Evolutionary conservation across 2,113 vertebrate species (phyloP).

Genomic region (Pituophis catenifer): DNA sequence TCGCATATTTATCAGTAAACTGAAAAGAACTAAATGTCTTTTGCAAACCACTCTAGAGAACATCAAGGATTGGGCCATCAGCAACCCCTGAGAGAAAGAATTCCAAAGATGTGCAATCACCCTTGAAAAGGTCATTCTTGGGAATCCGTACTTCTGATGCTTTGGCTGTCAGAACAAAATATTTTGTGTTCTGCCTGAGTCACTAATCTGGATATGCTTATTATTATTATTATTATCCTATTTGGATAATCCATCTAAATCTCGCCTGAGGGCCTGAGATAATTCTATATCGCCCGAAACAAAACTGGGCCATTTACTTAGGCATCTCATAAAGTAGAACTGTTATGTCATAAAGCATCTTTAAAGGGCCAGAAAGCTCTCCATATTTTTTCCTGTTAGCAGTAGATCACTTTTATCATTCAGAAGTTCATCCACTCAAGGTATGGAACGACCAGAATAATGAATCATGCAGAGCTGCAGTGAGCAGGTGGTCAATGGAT

Average conservation of each 20-base stretch:
- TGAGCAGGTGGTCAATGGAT: neutral
- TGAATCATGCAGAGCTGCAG: neutral
- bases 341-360: neutral
- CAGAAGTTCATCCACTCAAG: neutral
- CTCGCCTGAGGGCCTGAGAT: neutral
- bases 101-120: neutral
- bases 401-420: neutral
- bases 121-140: neutral
- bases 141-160: neutral
- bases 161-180: neutral
- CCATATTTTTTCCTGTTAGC: neutral
- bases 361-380: neutral
- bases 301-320: neutral
- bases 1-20: neutral
- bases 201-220: neutral
- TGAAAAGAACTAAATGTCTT: neutral
- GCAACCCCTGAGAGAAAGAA: neutral
- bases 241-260: neutral
- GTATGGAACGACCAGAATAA: neutral
- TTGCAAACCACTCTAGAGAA: neutral
- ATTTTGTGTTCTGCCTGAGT: neutral
- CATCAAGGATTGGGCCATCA: neutral
- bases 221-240: neutral
- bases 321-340: neutral
- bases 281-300: neutral